Evolutionary conservation across 2,797 vertebrate genomes (phyloP), one percentile per base, ranked within the genome.

Genomic region (Pachyuromys duprasi): DNA sequence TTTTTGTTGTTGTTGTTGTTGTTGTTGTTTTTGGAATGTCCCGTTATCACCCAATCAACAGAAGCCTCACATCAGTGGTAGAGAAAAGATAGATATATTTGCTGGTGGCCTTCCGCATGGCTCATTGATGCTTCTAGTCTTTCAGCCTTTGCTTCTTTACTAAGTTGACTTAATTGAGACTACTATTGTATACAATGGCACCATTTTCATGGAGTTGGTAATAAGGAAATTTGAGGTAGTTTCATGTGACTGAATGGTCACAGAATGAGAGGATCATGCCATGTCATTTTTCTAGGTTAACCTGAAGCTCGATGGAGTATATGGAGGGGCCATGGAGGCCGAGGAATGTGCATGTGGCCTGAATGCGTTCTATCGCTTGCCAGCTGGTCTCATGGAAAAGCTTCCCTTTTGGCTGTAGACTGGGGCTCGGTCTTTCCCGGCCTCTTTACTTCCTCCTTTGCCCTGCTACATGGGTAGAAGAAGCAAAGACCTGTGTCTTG

Each of bases 201-300:
- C 24, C 82, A 6, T 74, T 80, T 42, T 93, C 76, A 53, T 39
- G 53, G 65, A 45, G 0, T n/a, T 36, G 17, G 49, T 60, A 91
- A 78, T 76, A 42, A 90, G 62, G 78, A 53, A 31, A 84, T 89
- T 65, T 39, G 69, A 75, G 89, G 65, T 36, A 20, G 79, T 91
- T 89, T 49, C 28, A 31, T 24, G 3, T 57, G 74, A 81, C 57
- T 49, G 60, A 63, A 1, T 60, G 45, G 17, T 87, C 63, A 39
- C 36, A 67, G 36, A 49, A 78, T 9, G 0, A 13, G 83, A 55
- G 84, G 31, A 42, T 89, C 31, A 8, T 20, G 57, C 91, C 33
- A 4, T 70, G 22, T 76, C 33, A 18, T 92, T 86, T 86, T 92
- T 92, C 79, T 86, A 42, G 79, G 42, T 81, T 53, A 90, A 63